Conservation (phyloP, 1,140 invertebrate species). For the Psix sp. region DNA sequence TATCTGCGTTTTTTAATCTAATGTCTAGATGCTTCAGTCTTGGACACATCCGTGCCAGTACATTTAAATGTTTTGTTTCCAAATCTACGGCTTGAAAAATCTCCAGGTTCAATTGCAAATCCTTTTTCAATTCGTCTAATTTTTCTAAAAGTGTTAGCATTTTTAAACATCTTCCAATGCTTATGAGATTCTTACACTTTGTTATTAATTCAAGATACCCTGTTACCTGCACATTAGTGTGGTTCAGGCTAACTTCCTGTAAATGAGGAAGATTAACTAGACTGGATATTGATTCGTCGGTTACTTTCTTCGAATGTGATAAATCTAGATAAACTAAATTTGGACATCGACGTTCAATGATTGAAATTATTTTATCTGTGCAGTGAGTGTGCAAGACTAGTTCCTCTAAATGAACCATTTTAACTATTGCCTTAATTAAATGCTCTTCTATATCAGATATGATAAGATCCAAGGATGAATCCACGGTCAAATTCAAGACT, state of each 20-base stretch:
- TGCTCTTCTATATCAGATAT: not conserved
- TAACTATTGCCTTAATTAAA: not conserved
- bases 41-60: not conserved
- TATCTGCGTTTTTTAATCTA: not conserved
- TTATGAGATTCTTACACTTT: not conserved
- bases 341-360: not conserved
- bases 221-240: not conserved
- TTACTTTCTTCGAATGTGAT: not conserved
- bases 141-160: slow-evolving; percentile 3
- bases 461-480: not conserved
- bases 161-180: not conserved
- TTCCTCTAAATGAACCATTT: not conserved
- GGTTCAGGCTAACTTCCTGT: slow-evolving; percentile 3
- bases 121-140: not conserved
- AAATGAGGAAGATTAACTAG: not conserved
- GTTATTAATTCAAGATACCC: not conserved
- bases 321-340: not conserved
- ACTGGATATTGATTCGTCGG: not conserved
- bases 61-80: not conserved
- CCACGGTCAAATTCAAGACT: not conserved
- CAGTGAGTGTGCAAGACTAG: not conserved
- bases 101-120: not conserved
- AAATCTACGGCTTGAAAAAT: not conserved
- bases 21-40: not conserved
- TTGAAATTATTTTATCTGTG: slow-evolving; percentile 1